Percentiles rank a stretch among this genome's conserved stretches.
Conservation (phyloP, 2,888 invertebrate genomes). For the Coremacera marginata region DNA sequence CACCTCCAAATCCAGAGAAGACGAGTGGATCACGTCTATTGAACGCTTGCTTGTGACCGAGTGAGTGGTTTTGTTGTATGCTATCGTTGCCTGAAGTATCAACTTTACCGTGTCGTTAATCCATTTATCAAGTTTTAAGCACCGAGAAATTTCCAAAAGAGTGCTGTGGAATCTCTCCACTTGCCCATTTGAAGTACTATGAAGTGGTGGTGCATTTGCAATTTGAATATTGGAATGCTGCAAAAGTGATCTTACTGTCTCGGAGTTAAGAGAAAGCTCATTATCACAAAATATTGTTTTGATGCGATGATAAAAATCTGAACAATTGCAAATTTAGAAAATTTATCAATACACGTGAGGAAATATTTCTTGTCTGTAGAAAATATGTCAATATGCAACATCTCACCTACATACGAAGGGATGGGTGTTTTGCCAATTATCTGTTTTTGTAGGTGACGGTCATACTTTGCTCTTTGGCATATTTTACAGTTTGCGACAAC, state of each 20-base stretch:
- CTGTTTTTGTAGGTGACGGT: slow-evolving; percentile 47
- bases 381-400: slow-evolving; percentile 45
- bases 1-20: slow-evolving; percentile 18
- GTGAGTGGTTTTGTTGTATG: slow-evolving; percentile 43
- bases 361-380: slow-evolving; percentile 45
- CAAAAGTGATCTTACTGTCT: no score
- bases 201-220: background rate
- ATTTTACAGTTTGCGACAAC: slow-evolving; percentile 42
- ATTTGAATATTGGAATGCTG: slow-evolving; percentile 35
- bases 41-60: slow-evolving; percentile 40
- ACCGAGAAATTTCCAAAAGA: slow-evolving; percentile 46
- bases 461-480: slow-evolving; percentile 45
- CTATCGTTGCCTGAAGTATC: slow-evolving; percentile 33
- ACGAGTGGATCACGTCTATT: slow-evolving; percentile 38
- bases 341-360: slow-evolving; percentile 47
- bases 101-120: slow-evolving; percentile 37
- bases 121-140: slow-evolving; percentile 39
- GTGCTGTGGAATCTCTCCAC: slow-evolving; percentile 48
- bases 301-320: no score
- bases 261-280: no score
- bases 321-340: slow-evolving; percentile 49
- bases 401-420: slow-evolving; percentile 39
- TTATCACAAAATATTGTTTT: no score
- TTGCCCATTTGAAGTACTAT: slow-evolving; percentile 43
- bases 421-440: slow-evolving; percentile 40